Evolutionary conservation across 2,888 invertebrate genomes (phyloP), one percentile per base, ranked within the genome.

Genomic region (Chymomyza procnemis): DNA sequence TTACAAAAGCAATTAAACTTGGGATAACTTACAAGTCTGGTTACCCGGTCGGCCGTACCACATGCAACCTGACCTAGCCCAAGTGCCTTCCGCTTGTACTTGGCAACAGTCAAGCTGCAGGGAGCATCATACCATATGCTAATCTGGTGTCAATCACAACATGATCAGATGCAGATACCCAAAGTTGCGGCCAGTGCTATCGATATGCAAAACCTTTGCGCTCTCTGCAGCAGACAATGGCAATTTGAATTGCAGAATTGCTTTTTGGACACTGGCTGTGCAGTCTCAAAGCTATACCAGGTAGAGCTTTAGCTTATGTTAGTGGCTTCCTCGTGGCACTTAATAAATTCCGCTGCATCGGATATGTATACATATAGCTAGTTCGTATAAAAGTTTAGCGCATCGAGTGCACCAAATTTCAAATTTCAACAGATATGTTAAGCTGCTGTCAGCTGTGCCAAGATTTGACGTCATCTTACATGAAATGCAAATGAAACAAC

Each of bases 231-330:
- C 50, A 64, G 69, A 86, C 89, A 87, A 89, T 88, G 85, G 88
- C 69, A 76, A 89, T 89, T 89, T 89, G 90, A 90, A 89, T 90
- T 89, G 88, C 89, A 84, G 87, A 90, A 87, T 46, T 64, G 55
- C n/a, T n/a, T n/a, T 54, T 67, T 41, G 34, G 74, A 61, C 67
- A 64, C 67, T 63, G 73, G 41, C 48, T 47, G 52, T 60, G 61
- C 8, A 48, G 22, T 12, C 52, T 57, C 21, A 30, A 21, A 63
- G 26, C 34, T n/a, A n/a, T n/a, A n/a, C 50, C 48, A 16, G 52
- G 16, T 41, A 41, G 26, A 22, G 22, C 22, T 22, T 55, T 61
- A 14, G 21, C n/a, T 30, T 19, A 19, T 2, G 50, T 12, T 18
- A 18, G 16, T 50, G 50, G 50, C n/a, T 18, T 58, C 57, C 19